Base-by-base conservation (phyloP, 37 sponge, comb jelly and placozoan genomes). In the Ephydatia muelleri region DNA sequence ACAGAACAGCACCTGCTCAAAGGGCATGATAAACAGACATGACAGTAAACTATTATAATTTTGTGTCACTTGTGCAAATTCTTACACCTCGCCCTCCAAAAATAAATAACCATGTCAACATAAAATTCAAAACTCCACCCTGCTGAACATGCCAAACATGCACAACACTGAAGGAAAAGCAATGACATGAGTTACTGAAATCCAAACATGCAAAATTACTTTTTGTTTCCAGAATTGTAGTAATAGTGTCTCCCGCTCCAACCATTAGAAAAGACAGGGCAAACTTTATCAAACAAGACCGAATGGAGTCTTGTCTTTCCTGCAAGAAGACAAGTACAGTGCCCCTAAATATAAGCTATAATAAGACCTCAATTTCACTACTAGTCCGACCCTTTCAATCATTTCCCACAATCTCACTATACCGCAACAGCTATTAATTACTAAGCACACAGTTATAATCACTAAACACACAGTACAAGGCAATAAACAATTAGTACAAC, bases 201-300 rank as follows among this genome's bases (percentile, higher is more conserved):
- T n/a, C n/a, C n/a, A 57, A 14, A 14, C 57, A 57, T 14, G 27
- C 71, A 47, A 12, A 11, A 70, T 85, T 12, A 92, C 92, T 85
- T 80, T 88, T 92, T 27, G 76, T 22, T 36, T 88, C 68, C 48
- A 93, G 71, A 39, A 88, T 67, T 19, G 68, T 73, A 5, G 74
- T 75, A 48, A 90, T 83, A 49, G 84, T 78, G 28, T 80, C 76
- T 14, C 33, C 35, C 2, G 71, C 77, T 66, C 92, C 94, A 74
- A 87, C 77, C 3, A 87, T 49, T 28, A 93, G 76, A 69, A 93
- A 90, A 47, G 91, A 87, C 31, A 93, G 57, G 21, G 88, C 83
- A 85, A 93, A 93, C 74, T 90, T 87, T 72, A 93, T 81, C 23
- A 85, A 87, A 49, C 82, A 75, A 25, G 43, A 11, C 21, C 92